phyloP scores from a whole-genome alignment of 2,797 vertebrate species.

The Erithacus rubecula region DNA sequence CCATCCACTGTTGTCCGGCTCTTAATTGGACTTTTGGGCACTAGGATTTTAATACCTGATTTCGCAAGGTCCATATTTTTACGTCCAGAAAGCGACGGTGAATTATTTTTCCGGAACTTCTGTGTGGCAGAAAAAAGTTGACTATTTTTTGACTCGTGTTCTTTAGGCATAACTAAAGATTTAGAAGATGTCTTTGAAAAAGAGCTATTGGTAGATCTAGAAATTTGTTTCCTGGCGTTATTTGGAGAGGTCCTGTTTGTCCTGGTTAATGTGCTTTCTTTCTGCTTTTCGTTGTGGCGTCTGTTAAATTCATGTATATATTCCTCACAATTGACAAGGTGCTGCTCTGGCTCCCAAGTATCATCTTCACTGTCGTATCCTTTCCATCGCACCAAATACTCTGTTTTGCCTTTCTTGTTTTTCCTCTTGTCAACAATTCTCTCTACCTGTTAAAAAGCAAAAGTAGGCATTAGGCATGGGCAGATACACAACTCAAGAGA shows the following conservation, averaged over 20 bases:
- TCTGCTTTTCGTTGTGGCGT: constrained; percentile 78
- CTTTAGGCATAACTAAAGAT: constrained; percentile 72
- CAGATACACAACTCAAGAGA: not conserved
- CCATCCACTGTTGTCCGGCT: constrained; percentile 84
- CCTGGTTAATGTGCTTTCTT: constrained; percentile 78
- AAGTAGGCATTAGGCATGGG: not conserved
- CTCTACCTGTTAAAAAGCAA: constrained; percentile 84
- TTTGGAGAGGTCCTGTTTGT: constrained; percentile 86
- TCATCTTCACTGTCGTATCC: constrained; percentile 91
- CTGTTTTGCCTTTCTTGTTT: constrained; percentile 91
- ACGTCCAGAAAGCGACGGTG: constrained; percentile 76
- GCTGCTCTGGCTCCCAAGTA: constrained; percentile 94
- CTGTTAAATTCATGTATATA: constrained; percentile 93
- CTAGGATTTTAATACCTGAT: constrained; percentile 95
- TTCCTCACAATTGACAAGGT: constrained; percentile 90
- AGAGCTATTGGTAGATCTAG: constrained; percentile 79
- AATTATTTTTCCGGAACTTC: constrained; percentile 78
- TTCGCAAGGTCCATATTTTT: constrained; percentile 91
- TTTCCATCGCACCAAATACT: constrained; percentile 94
- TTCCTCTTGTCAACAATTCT: constrained; percentile 90
- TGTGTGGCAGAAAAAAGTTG: constrained; percentile 75
- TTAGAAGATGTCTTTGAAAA: constrained; percentile 77
- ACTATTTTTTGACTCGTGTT: constrained; percentile 69
- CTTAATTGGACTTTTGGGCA: constrained; percentile 96
- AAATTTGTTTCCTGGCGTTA: constrained; percentile 83